These are phyloP conservation scores for Urocyon cinereoargenteus DNA, from an alignment of 2,797 vertebrate species.

Conservation along the genomic window DNA sequence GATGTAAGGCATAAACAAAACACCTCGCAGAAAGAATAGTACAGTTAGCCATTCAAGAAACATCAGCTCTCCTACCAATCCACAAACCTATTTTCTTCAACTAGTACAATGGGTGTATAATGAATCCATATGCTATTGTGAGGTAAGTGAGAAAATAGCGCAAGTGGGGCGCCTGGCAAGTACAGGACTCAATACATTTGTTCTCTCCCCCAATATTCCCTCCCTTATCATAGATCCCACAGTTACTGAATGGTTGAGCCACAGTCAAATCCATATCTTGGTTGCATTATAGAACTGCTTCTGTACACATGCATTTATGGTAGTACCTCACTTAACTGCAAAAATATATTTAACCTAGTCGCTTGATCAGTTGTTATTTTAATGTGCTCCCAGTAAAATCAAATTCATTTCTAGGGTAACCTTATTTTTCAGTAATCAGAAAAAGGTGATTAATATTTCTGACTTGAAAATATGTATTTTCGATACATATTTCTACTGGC, in stretches of 20 bases:
- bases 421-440: constrained; percentile 58
- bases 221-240: not conserved
- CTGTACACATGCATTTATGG: not conserved
- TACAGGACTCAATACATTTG: not conserved
- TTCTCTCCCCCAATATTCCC: not conserved
- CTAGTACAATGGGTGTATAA: not conserved
- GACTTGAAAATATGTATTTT: constrained; percentile 65
- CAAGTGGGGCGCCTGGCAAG: not conserved
- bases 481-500: constrained; percentile 42
- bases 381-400: constrained; percentile 47
- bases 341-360: constrained; percentile 53
- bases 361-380: constrained; percentile 55
- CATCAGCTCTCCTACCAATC: not conserved
- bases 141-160: not conserved
- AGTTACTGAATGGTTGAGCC: constrained; percentile 46
- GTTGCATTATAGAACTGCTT: constrained; percentile 11
- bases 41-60: constrained; percentile 16
- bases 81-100: constrained; percentile 47
- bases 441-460: constrained; percentile 55
- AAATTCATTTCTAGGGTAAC: constrained; percentile 21
- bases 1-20: not conserved
- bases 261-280: constrained; percentile 51
- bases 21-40: not conserved
- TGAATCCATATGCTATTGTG: not conserved
- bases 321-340: constrained; percentile 33